Conservation (phyloP, 2,888 invertebrate genomes). For the Amiota communis region DNA sequence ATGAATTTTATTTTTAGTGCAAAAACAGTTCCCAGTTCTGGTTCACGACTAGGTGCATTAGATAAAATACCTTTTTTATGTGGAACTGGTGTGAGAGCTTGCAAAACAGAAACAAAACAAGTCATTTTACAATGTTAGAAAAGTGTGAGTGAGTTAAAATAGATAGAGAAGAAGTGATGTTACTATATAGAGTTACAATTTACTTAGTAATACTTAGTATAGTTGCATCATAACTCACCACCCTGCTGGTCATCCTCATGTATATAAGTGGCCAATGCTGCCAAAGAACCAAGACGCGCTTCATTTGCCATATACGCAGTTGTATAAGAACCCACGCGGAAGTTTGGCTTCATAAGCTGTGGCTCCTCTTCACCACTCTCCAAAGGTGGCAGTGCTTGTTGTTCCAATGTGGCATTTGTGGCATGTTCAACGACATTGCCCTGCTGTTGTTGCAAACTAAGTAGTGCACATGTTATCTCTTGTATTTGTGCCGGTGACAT, state of each 20-base stretch:
- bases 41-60: constrained; percentile 42
- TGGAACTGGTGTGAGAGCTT: constrained; percentile 71
- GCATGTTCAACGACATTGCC: constrained; percentile 30
- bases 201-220: no score
- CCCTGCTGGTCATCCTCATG: constrained; percentile 69
- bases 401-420: background rate
- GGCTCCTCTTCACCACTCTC: constrained; percentile 73
- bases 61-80: constrained; percentile 66
- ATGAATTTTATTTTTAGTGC: background rate
- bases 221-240: constrained; percentile 54
- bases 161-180: no score
- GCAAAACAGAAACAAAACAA: constrained; percentile 56
- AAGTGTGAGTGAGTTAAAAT: background rate
- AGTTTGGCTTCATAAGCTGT: constrained; percentile 77
- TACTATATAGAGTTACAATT: no score
- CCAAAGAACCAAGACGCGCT: constrained; percentile 70
- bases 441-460: constrained; percentile 56
- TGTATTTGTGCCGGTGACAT: constrained; percentile 78
- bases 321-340: constrained; percentile 78
- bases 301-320: constrained; percentile 69
- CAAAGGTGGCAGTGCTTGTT: constrained; percentile 15
- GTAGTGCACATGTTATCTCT: constrained; percentile 75
- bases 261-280: constrained; percentile 72
- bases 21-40: background rate
- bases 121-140: constrained; percentile 20